phyloP scores from a whole-genome alignment of 2,888 invertebrate genomes.

The Calameuta pallipes region DNA sequence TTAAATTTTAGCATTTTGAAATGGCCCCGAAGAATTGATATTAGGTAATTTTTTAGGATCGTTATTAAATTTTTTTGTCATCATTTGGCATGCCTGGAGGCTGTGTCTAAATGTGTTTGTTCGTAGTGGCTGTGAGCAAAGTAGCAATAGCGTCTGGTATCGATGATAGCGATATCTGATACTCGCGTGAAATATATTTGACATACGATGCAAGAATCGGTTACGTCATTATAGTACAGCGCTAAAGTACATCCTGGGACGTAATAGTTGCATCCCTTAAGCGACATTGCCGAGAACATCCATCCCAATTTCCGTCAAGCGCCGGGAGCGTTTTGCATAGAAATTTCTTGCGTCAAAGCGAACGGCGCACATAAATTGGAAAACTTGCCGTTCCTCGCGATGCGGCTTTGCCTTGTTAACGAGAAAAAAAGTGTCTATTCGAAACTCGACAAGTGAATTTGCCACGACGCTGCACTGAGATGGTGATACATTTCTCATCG shows the following conservation, averaged over 20 bases:
- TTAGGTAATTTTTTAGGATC: neutral
- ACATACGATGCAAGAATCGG: neutral
- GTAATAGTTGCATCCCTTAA: conserved; percentile 25
- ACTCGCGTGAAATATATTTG: neutral
- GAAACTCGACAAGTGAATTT: conserved; percentile 22
- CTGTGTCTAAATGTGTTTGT: neutral
- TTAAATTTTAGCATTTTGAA: too few relatives aligned
- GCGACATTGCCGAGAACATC: conserved; percentile 21
- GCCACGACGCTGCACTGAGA: neutral
- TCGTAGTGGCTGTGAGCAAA: neutral
- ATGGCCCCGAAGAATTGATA: neutral
- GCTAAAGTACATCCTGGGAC: neutral
- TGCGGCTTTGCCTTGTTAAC: neutral
- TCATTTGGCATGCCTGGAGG: neutral
- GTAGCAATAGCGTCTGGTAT: neutral
- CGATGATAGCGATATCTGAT: neutral
- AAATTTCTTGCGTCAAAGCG: conserved; percentile 38
- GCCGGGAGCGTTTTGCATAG: conserved; percentile 39
- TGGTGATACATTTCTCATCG: neutral
- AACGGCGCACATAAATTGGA: conserved; percentile 42
- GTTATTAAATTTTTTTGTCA: neutral
- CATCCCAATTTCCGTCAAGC: conserved; percentile 22
- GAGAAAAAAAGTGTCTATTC: conserved; percentile 32
- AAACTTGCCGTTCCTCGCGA: conserved; percentile 38
- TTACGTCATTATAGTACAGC: neutral